Base-by-base conservation (phyloP, 53 echinoderm and acorn worm genomes). In the Antedon mediterranea region DNA sequence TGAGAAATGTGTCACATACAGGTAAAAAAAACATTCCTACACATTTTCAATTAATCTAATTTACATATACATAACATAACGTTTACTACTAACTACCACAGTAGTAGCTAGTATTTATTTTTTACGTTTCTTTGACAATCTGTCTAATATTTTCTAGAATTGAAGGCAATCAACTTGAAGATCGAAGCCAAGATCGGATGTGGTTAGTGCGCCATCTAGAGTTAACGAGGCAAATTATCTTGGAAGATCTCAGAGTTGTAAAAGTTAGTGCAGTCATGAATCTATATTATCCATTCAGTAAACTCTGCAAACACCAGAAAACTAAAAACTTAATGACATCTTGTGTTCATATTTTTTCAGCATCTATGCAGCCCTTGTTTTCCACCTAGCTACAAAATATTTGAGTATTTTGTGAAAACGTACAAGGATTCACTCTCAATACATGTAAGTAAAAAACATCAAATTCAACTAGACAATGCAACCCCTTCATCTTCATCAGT, bases 201-300 rank as follows among this genome's bases (percentile, higher is more conserved):
- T 95, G 95, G 95, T 77, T 95, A 43, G 95, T 95, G 13, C 86
- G 95, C 34, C 95, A 95, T 80, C 81, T 95, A 37, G 95, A 94
- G 72, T 83, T 95, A 44, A 85, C 85, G 33, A 78, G 95, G 28
- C 91, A 91, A 70, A 92, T 92, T 72, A 78, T 89, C 43, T 71
- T 91, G 73, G 85, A 81, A 18, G 95, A 95, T 72, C 82, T 95
- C 29, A 82, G 73, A 14, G 77, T 89, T 72, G 89, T 95, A 29
- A 89, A 85, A 86, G 95, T 95, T 37, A 37, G 37, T 37, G 11
- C 37, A n/a, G 29, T 75, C 57, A 0, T 77, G n/a, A n/a, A n/a
- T n/a, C n/a, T n/a, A n/a, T n/a, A n/a, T n/a, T n/a, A n/a, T n/a
- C n/a, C n/a, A n/a, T n/a, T n/a, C n/a, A n/a, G n/a, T n/a, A n/a